Percentiles rank a stretch among this genome's conserved stretches.
Evolutionary conservation across 1,140 invertebrate species (phyloP).

Genomic region (Apis dorsata): DNA sequence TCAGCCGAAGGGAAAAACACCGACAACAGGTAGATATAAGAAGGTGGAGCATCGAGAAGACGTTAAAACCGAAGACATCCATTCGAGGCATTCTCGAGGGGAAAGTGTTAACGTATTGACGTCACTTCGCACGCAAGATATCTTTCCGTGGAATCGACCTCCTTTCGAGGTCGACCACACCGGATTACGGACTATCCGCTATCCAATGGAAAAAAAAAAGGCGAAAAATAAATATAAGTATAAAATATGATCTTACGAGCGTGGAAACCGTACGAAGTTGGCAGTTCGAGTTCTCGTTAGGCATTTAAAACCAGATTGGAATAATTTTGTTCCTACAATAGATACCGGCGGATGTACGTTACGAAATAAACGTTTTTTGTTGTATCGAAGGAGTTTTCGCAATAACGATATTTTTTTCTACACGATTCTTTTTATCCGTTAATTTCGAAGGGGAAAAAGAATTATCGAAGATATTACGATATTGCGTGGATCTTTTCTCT

Average conservation of each 20-base stretch:
- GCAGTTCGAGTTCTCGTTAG: neutral
- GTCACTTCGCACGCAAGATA: slow-evolving; percentile 68
- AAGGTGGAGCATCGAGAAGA: neutral
- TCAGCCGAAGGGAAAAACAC: neutral
- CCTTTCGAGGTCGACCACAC: slow-evolving; percentile 68
- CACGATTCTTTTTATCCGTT: slow-evolving; percentile 27
- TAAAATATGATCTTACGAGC: neutral
- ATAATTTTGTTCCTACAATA: slow-evolving; percentile 14
- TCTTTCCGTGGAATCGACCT: slow-evolving; percentile 72
- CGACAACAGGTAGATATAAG: neutral
- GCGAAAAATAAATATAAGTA: neutral
- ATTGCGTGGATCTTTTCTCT: neutral
- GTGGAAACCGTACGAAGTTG: neutral
- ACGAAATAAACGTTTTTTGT: slow-evolving; percentile 7
- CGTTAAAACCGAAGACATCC: slow-evolving; percentile 46
- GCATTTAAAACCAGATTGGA: neutral
- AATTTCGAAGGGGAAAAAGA: neutral
- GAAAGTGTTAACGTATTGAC: slow-evolving; percentile 75
- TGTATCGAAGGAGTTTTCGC: slow-evolving; percentile 21
- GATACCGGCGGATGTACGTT: neutral
- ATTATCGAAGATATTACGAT: neutral
- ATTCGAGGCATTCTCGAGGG: slow-evolving; percentile 68
- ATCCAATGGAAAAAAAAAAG: neutral
- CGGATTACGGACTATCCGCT: slow-evolving; percentile 49
- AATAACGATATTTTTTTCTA: neutral